A percentile compares a stretch with the other conserved stretches of the same genome.
phyloP scores from a whole-genome alignment of 2,888 invertebrate genomes.

The Agrotis puta region DNA sequence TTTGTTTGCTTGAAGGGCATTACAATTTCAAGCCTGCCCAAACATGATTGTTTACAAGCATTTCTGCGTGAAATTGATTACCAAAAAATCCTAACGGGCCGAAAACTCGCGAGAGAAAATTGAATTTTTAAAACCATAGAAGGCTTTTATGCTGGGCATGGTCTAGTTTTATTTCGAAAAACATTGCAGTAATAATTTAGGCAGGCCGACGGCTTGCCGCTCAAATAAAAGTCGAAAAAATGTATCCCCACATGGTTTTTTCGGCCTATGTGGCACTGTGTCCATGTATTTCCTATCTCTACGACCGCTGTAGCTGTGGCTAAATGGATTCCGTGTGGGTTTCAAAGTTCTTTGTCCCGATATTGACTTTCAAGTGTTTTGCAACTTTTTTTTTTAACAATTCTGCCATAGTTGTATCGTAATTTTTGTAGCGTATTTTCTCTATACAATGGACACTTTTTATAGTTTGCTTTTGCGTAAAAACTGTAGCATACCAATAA shows the following conservation, averaged over 20 bases:
- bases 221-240: conserved; percentile 66
- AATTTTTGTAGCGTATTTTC: conserved; percentile 32
- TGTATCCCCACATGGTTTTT: conserved; percentile 58
- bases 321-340: conserved; percentile 76
- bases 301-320: conserved; percentile 65
- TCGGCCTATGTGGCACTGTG: conserved; percentile 55
- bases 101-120: conserved; percentile 71
- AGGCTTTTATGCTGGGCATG: conserved; percentile 68
- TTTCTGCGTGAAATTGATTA: conserved; percentile 73
- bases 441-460: neutral
- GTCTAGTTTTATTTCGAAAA: conserved; percentile 74
- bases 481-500: neutral
- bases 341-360: conserved; percentile 72
- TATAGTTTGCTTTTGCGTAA: neutral
- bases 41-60: conserved; percentile 69
- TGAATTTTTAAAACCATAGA: conserved; percentile 77
- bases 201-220: conserved; percentile 56
- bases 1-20: conserved; percentile 67
- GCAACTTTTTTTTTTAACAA: conserved; percentile 62
- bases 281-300: conserved; percentile 64
- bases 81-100: conserved; percentile 67
- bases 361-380: conserved; percentile 71
- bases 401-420: conserved; percentile 36
- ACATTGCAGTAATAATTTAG: conserved; percentile 79
- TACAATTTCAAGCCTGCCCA: conserved; percentile 62